These are phyloP conservation scores for Chironex yamaguchii DNA, from an alignment of 30 jellyfish, hydroid and myxozoan genomes.

Conservation along the genomic window DNA sequence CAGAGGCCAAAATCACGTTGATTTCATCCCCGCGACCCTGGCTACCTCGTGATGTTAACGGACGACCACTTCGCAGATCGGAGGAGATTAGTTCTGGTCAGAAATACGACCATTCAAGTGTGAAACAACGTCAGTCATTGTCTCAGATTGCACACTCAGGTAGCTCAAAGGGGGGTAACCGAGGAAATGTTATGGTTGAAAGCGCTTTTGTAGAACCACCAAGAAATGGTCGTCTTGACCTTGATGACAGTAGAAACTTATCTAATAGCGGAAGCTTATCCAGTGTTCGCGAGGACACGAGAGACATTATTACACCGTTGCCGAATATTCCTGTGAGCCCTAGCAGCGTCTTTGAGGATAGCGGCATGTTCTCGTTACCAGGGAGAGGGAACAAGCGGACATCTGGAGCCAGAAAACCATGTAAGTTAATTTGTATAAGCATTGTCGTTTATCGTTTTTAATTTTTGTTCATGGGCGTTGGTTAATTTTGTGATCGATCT, in stretches of 20 bases:
- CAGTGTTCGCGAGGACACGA: neutral
- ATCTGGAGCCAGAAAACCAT: constrained; percentile 1
- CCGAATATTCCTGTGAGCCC: constrained; percentile 74
- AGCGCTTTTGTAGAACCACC: too few species aligned
- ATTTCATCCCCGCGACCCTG: constrained; percentile 77
- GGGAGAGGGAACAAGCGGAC: constrained; percentile 70
- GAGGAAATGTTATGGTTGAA: neutral
- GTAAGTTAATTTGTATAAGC: constrained; percentile 24
- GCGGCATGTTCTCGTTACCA: constrained; percentile 85
- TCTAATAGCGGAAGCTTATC: neutral
- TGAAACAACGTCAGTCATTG: neutral
- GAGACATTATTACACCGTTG: constrained; percentile 43
- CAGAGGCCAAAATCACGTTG: constrained; percentile 78
- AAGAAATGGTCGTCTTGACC: neutral
- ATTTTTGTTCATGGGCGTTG: too few species aligned
- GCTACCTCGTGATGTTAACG: constrained; percentile 52
- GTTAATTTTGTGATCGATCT: neutral
- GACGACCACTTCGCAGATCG: neutral
- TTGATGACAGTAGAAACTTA: neutral
- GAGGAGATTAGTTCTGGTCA: neutral
- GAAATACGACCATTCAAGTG: neutral
- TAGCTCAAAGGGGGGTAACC: neutral
- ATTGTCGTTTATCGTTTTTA: too few species aligned
- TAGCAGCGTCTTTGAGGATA: constrained; percentile 38
- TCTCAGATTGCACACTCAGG: neutral